A percentile compares a stretch with the other conserved stretches of the same genome.
Conservation (phyloP, 2,888 invertebrate genomes). For the Koerneria pararmatus region DNA sequence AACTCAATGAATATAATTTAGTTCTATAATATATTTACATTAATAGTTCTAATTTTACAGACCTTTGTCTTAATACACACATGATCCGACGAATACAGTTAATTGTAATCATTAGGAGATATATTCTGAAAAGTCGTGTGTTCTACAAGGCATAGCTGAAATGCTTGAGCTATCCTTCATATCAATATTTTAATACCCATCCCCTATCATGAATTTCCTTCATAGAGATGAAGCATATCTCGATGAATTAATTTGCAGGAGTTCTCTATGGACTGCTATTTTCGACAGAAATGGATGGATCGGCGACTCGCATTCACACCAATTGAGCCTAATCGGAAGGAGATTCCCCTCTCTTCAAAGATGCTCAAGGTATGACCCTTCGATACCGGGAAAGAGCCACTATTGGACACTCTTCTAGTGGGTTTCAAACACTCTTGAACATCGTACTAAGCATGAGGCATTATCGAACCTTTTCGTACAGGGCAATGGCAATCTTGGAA, state of each 20-base stretch:
- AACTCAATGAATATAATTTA: too few relatives aligned
- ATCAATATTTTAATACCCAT: too few relatives aligned
- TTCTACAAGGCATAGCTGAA: too few relatives aligned
- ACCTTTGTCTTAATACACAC: too few relatives aligned
- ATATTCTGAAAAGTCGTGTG: too few relatives aligned
- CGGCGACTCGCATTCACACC: conserved; percentile 71
- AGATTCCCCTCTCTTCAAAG: conserved; percentile 73
- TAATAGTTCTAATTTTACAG: too few relatives aligned
- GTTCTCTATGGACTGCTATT: conserved; percentile 82
- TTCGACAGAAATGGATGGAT: conserved; percentile 83
- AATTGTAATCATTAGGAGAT: too few relatives aligned
- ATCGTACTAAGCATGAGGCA: neutral
- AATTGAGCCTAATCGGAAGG: conserved; percentile 35
- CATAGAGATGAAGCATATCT: conserved; percentile 9
- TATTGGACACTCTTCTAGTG: neutral
- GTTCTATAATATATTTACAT: too few relatives aligned
- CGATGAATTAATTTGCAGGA: conserved; percentile 65
- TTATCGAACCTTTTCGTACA: neutral
- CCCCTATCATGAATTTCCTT: too few relatives aligned
- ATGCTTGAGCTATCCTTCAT: too few relatives aligned
- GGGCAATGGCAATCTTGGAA: too few relatives aligned
- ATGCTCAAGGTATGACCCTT: conserved; percentile 71
- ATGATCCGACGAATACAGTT: too few relatives aligned
- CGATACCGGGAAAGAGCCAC: conserved; percentile 71
- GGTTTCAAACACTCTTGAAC: neutral